Evolutionary conservation across 2,888 invertebrate species (phyloP).

Genomic region (Carcina quercana): DNA sequence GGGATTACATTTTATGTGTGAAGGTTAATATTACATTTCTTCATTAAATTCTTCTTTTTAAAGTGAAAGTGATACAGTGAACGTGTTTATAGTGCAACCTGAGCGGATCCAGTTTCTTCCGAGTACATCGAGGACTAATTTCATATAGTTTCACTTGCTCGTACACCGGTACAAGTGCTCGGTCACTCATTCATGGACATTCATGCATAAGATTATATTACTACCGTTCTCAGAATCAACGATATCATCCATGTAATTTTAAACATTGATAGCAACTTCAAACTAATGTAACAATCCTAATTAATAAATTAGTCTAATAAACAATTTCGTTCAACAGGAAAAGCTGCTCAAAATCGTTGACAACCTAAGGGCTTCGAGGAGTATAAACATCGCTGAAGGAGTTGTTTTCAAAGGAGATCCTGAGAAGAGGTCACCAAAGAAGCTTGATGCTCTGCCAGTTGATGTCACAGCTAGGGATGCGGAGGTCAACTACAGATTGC

Average conservation of each 20-base stretch:
- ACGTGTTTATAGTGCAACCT: conserved; percentile 28
- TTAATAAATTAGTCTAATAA: not conserved
- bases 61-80: conserved; percentile 58
- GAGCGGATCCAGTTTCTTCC: conserved; percentile 23
- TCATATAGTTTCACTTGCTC: conserved; percentile 23
- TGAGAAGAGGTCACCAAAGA: conserved; percentile 64
- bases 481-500: conserved; percentile 81
- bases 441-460: conserved; percentile 79
- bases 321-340: conserved; percentile 63
- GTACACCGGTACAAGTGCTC: too few species aligned
- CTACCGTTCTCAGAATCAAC: too few species aligned
- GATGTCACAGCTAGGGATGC: conserved; percentile 83
- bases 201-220: too few species aligned
- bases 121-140: conserved; percentile 19
- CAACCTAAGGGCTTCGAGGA: conserved; percentile 51
- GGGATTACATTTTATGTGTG: conserved; percentile 80
- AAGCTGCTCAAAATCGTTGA: conserved; percentile 82
- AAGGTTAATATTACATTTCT: conserved; percentile 81
- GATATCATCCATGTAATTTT: too few species aligned
- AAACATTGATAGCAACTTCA: too few species aligned
- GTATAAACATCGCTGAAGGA: conserved; percentile 77
- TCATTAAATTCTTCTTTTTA: conserved; percentile 34
- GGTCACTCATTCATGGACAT: too few species aligned
- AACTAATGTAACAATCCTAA: too few species aligned
- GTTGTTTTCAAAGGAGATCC: conserved; percentile 74